phyloP scores from a whole-genome alignment of 1,140 invertebrate species.

The Scaptomyza montana region DNA sequence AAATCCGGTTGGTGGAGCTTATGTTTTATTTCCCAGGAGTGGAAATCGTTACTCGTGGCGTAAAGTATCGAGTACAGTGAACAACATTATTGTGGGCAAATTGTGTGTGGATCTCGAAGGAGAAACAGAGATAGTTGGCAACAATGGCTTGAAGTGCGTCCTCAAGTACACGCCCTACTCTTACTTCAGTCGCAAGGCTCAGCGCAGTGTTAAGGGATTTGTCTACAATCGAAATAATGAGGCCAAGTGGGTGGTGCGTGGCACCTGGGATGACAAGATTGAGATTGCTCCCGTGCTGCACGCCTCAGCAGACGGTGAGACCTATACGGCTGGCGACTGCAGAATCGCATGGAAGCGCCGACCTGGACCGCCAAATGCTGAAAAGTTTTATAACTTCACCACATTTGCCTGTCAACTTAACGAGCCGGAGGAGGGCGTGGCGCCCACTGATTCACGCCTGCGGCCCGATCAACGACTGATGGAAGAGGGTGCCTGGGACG shows the following conservation, averaged over 20 bases:
- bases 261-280: slow-evolving; percentile 97
- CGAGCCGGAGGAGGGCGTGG: slow-evolving; percentile 95
- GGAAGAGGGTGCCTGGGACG: slow-evolving; percentile 98
- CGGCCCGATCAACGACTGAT: slow-evolving; percentile 98
- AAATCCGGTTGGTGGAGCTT: slow-evolving; percentile 94
- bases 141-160: slow-evolving; percentile 96
- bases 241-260: slow-evolving; percentile 91
- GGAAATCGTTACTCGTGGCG: slow-evolving; percentile 98
- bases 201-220: slow-evolving; percentile 93
- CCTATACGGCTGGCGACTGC: slow-evolving; percentile 95
- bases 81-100: slow-evolving; percentile 99
- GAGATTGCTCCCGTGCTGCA: slow-evolving; percentile 96
- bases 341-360: slow-evolving; percentile 94
- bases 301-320: slow-evolving; percentile 90
- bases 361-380: slow-evolving; percentile 88
- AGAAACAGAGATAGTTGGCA: slow-evolving; percentile 97
- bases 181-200: slow-evolving; percentile 97
- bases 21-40: slow-evolving; percentile 89
- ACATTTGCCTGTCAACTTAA: slow-evolving; percentile 97
- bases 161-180: slow-evolving; percentile 98
- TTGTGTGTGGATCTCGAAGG: slow-evolving; percentile 99
- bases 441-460: slow-evolving; percentile 97
- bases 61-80: slow-evolving; percentile 99
- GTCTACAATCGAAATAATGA: slow-evolving; percentile 88
- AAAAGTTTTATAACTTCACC: slow-evolving; percentile 96